A percentile compares a stretch with the other conserved stretches of the same genome.
Evolutionary conservation across 1,140 invertebrate species (phyloP).

Genomic region (Hesperophylax magnus): DNA sequence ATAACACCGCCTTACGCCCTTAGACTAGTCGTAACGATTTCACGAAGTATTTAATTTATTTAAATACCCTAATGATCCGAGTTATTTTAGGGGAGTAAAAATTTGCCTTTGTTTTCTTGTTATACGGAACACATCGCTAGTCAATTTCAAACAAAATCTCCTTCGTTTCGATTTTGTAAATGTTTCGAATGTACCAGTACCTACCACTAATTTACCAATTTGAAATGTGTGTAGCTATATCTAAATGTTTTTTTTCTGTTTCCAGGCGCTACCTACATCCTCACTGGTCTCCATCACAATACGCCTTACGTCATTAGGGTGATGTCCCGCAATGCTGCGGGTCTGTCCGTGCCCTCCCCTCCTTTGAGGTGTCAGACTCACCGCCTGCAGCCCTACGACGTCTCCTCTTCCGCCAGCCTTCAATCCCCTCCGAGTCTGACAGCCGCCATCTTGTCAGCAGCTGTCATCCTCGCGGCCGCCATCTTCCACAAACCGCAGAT

Average conservation of each 20-base stretch:
- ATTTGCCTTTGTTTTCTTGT: too few species aligned
- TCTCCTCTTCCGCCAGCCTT: slow-evolving; percentile 30
- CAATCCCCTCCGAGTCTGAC: slow-evolving; percentile 19
- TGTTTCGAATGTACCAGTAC: too few species aligned
- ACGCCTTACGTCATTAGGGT: slow-evolving; percentile 64
- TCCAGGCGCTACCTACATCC: slow-evolving; percentile 63
- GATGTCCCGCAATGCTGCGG: slow-evolving; percentile 64
- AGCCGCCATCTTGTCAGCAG: slow-evolving; percentile 35
- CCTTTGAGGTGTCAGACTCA: slow-evolving; percentile 36
- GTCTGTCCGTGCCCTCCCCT: slow-evolving; percentile 54
- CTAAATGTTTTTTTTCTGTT: not conserved
- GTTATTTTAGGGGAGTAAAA: too few species aligned
- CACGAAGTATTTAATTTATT: too few species aligned
- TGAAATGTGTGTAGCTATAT: not conserved
- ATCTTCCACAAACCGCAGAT: slow-evolving; percentile 34
- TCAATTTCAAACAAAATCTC: too few species aligned
- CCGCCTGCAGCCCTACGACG: slow-evolving; percentile 31
- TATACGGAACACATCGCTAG: too few species aligned
- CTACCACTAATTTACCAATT: too few species aligned
- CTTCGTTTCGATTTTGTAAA: too few species aligned
- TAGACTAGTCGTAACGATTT: too few species aligned
- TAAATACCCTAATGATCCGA: too few species aligned
- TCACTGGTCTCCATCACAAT: slow-evolving; percentile 62
- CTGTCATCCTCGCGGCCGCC: slow-evolving; percentile 15
- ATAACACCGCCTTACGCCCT: too few species aligned